Base-by-base conservation (phyloP, 2,797 vertebrate genomes). In the Melanotaenia pygmaea region DNA sequence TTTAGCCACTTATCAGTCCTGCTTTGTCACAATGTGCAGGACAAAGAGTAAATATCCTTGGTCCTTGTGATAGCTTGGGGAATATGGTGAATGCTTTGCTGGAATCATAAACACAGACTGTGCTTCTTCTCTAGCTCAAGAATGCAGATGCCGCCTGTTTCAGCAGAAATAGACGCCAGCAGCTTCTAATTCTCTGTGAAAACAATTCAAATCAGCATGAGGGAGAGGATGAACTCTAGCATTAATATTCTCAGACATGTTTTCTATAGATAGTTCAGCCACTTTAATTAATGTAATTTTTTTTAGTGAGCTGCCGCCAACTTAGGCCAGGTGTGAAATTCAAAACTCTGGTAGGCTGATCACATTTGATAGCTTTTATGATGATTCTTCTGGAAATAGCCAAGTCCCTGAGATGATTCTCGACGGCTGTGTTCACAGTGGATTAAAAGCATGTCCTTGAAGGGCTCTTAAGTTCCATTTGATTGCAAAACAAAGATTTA, bases 351-450 rank as follows among this genome's bases (percentile, higher is more conserved):
- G 53, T 24, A 5, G 53, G 50, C 5, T 34, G 77, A 86, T 86
- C 69, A 65, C 74, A 79, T 24, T 62, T 62, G 80, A 84, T 51
- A 45, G 79, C 60, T 82, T 81, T 79, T 75, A 70, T 86, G 84
- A 61, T 51, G 85, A 82, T 84, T 72, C 65, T 67, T 72, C 67
- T 85, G 70, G 88, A 93, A 88, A 88, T 78, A 85, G 57, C 59
- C 43, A 38, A 58, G 43, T 80, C 77, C 77, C 74, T 32, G 80
- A 89, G 88, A 91, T 74, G 57, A 91, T 74, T 54, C 70, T 74
- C 74, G 86, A 79, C 89, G 89, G 86, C 89, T 92, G 92, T 87
- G 91, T 88, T 92, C 77, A 76, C 81, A 56, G 74, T 32, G 67
- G 82, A 89, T 91, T 86, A 88, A 90, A 88, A 85, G 74, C 63